Percentiles rank a stretch among this genome's conserved stretches.
These are phyloP conservation scores for Hydrotaea cyrtoneurina DNA, from an alignment of 2,888 invertebrate genomes.

Conservation along the genomic window DNA sequence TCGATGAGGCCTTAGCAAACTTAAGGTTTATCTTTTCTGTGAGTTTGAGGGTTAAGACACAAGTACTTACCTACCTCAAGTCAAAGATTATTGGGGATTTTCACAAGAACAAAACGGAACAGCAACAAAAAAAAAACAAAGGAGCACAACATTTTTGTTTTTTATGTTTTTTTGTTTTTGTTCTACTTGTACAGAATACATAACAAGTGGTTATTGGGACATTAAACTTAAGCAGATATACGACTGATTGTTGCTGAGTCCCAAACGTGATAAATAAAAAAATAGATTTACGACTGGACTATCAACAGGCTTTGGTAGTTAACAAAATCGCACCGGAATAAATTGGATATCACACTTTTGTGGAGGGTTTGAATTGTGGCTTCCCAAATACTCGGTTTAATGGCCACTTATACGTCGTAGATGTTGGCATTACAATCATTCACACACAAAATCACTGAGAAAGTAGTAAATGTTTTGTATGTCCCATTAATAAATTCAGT, in stretches of 20 bases:
- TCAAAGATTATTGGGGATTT: constrained; percentile 63
- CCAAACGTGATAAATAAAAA: background rate
- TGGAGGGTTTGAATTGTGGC: too few species aligned
- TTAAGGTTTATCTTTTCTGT: background rate
- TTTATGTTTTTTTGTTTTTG: background rate
- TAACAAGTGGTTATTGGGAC: constrained; percentile 13
- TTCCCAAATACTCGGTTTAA: too few species aligned
- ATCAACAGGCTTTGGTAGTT: too few species aligned
- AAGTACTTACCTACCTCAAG: constrained; percentile 62
- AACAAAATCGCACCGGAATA: too few species aligned
- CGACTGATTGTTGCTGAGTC: background rate
- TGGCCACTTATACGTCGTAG: too few species aligned
- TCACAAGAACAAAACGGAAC: constrained; percentile 15
- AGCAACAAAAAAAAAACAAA: background rate
- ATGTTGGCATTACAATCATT: too few species aligned
- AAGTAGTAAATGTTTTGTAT: too few species aligned
- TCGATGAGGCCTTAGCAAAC: background rate
- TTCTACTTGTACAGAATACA: background rate
- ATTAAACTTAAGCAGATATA: background rate
- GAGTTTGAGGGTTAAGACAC: constrained; percentile 35
- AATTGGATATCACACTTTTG: too few species aligned
- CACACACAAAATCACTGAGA: too few species aligned
- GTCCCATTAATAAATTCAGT: too few species aligned
- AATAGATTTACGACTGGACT: background rate
- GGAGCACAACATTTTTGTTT: constrained; percentile 5